These are phyloP conservation scores for Listrodromus nycthemerus DNA, from an alignment of 2,888 invertebrate genomes.

Conservation along the genomic window DNA sequence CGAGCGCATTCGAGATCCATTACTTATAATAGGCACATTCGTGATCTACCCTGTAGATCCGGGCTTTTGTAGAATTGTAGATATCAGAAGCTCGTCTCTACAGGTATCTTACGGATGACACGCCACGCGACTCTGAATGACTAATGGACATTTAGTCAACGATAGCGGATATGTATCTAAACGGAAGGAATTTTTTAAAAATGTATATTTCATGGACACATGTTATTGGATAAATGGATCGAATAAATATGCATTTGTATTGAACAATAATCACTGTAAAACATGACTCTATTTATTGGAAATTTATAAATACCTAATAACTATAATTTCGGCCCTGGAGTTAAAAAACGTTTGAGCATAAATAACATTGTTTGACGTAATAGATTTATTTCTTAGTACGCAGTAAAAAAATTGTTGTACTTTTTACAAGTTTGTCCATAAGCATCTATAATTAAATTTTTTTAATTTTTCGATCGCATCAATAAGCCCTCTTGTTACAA, in stretches of 20 bases:
- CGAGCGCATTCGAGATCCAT: not conserved
- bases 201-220: not conserved
- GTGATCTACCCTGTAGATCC: constrained; percentile 99
- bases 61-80: constrained; percentile 97
- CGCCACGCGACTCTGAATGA: constrained; percentile 89
- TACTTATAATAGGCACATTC: constrained; percentile 90
- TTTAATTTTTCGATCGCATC: too few species aligned
- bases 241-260: constrained; percentile 18
- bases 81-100: constrained; percentile 99
- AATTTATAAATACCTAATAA: not conserved
- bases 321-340: not conserved
- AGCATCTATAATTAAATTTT: too few species aligned
- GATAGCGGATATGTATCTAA: constrained; percentile 1
- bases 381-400: not conserved
- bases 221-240: not conserved
- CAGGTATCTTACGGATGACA: constrained; percentile 99
- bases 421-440: too few species aligned
- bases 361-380: not conserved
- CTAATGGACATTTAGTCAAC: constrained; percentile 59
- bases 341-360: not conserved
- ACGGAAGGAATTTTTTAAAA: not conserved
- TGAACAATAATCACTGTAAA: not conserved
- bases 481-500: too few species aligned
- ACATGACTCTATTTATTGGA: not conserved
- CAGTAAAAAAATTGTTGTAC: too few species aligned